phyloP scores from a whole-genome alignment of 2,888 invertebrate genomes.

The Drosophila multiciliata region DNA sequence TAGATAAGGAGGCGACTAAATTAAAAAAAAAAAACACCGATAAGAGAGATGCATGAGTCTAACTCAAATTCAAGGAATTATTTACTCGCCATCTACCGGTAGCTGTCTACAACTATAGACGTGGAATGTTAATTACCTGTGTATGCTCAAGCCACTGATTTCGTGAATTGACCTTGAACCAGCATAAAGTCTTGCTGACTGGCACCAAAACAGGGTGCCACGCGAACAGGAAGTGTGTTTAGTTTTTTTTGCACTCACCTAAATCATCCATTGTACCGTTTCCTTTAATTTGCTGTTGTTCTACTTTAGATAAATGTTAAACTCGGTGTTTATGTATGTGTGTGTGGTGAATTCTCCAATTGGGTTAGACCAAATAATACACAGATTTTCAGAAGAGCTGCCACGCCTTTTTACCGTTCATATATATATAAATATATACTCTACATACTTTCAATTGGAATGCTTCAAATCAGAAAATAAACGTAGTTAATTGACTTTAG shows the following conservation, averaged over 20 bases:
- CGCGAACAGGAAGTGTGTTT: constrained; percentile 24
- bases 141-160: constrained; percentile 37
- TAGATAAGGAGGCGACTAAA: constrained; percentile 12
- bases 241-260: constrained; percentile 56
- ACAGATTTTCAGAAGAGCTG: constrained; percentile 26
- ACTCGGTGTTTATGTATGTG: constrained; percentile 28
- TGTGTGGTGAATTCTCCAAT: constrained; percentile 40
- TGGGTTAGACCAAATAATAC: constrained; percentile 18
- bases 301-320: constrained; percentile 23
- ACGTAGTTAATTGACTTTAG: constrained; percentile 58
- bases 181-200: constrained; percentile 26
- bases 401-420: constrained; percentile 45
- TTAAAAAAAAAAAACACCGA: constrained; percentile 14
- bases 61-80: constrained; percentile 15
- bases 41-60: constrained; percentile 17
- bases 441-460: constrained; percentile 29
- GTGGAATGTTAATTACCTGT: constrained; percentile 56
- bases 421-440: constrained; percentile 3
- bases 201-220: constrained; percentile 38
- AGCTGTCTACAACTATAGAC: constrained; percentile 1
- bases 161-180: constrained; percentile 62
- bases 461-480: constrained; percentile 35
- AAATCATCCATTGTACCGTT: constrained; percentile 66
- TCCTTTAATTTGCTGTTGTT: constrained; percentile 27
- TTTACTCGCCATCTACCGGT: constrained; percentile 41